Evolutionary conservation across 2,113 vertebrate genomes (phyloP).

Genomic region (Dissostichus mawsoni): DNA sequence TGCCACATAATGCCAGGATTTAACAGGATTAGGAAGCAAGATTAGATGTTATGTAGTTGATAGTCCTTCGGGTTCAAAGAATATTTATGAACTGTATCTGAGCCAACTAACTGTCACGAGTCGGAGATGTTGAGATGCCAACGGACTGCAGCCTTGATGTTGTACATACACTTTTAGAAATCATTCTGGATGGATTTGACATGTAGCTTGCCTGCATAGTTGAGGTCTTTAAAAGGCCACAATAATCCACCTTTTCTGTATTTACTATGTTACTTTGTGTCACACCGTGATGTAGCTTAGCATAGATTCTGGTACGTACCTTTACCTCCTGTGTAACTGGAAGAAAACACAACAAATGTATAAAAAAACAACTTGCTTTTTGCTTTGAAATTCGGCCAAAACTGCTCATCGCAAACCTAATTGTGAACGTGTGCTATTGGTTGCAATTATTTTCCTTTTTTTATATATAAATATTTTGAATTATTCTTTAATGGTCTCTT

Average conservation of each 20-base stretch:
- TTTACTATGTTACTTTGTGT: conserved; percentile 60
- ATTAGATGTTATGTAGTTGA: conserved; percentile 47
- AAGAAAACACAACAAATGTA: conserved; percentile 22
- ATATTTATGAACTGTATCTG: conserved; percentile 81
- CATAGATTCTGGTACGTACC: conserved; percentile 42
- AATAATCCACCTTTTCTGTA: conserved; percentile 37
- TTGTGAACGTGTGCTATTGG: conserved; percentile 37
- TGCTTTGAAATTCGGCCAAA: conserved; percentile 38
- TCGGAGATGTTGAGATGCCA: conserved; percentile 49
- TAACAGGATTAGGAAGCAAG: conserved; percentile 12
- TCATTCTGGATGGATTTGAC: conserved; percentile 26
- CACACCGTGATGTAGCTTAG: conserved; percentile 49
- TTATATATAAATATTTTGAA: neutral
- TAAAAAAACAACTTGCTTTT: neutral
- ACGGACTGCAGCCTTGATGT: conserved; percentile 74
- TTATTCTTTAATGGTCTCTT: conserved; percentile 27
- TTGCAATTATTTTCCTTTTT: conserved; percentile 22
- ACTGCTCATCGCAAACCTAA: conserved; percentile 16
- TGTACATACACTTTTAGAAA: conserved; percentile 67
- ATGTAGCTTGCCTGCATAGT: conserved; percentile 48
- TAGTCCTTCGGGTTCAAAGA: conserved; percentile 51
- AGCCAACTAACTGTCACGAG: conserved; percentile 74
- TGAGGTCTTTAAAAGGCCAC: conserved; percentile 11
- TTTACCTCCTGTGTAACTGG: conserved; percentile 54
- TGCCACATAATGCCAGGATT: conserved; percentile 19